Conservation (phyloP, 2,797 vertebrate species). For the Ctenopoma kingsleyae region DNA sequence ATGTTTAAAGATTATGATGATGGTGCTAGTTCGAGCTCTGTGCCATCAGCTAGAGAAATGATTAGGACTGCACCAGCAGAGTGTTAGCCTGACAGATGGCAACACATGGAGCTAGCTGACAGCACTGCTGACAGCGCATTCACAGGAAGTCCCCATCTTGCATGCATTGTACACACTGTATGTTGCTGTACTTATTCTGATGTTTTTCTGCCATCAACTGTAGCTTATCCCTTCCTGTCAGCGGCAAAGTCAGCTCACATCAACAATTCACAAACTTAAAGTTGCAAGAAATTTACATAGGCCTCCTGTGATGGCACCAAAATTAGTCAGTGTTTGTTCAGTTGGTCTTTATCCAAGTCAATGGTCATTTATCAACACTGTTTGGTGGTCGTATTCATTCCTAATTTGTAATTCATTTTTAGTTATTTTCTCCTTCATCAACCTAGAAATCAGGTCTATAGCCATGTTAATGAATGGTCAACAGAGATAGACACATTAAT, state of each 20-base stretch:
- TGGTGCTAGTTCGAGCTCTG: constrained; percentile 68
- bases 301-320: constrained; percentile 43
- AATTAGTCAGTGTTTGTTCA: constrained; percentile 52
- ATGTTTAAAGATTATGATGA: constrained; percentile 77
- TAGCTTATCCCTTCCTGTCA: constrained; percentile 58
- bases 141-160: constrained; percentile 70
- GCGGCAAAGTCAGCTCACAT: constrained; percentile 46
- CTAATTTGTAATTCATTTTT: constrained; percentile 74
- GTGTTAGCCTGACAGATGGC: constrained; percentile 80
- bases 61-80: constrained; percentile 74
- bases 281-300: constrained; percentile 47
- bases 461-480: constrained; percentile 73
- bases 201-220: constrained; percentile 64
- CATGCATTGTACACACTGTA: constrained; percentile 61
- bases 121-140: constrained; percentile 78
- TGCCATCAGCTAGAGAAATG: constrained; percentile 70
- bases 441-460: constrained; percentile 68
- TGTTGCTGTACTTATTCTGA: constrained; percentile 65
- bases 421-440: constrained; percentile 76
- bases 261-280: constrained; percentile 49
- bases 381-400: constrained; percentile 69
- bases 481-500: constrained; percentile 77
- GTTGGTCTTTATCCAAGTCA: constrained; percentile 69
- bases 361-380: constrained; percentile 74
- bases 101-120: constrained; percentile 76